Evolutionary conservation across 2,797 vertebrate species (phyloP).

Genomic region (Miichthys miiuy): DNA sequence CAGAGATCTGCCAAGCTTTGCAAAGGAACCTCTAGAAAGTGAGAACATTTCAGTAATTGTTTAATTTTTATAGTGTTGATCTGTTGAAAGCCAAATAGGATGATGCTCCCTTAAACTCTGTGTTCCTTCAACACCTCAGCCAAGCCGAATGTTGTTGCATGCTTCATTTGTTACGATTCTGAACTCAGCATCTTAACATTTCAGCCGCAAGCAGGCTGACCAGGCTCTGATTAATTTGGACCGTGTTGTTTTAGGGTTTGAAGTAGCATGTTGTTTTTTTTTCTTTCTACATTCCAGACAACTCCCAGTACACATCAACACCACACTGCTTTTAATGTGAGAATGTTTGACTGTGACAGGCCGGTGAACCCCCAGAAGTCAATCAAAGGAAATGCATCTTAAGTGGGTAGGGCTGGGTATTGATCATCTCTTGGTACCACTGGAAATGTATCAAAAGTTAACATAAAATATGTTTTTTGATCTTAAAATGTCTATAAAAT

Average conservation of each 20-base stretch:
- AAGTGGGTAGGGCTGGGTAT: neutral
- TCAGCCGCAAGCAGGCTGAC: conserved; percentile 39
- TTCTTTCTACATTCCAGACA: conserved; percentile 22
- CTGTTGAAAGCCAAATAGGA: neutral
- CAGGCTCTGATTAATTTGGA: neutral
- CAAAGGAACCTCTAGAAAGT: neutral
- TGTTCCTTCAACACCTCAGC: neutral
- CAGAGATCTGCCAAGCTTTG: conserved; percentile 7
- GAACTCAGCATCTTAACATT: neutral
- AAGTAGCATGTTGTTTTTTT: neutral
- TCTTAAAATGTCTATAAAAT: neutral
- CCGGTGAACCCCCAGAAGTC: conserved; percentile 25
- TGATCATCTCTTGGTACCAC: neutral
- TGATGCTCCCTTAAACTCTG: neutral
- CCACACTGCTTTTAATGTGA: neutral
- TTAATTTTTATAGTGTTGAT: neutral
- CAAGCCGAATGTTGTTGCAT: neutral
- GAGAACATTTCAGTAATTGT: neutral
- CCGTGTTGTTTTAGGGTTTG: neutral
- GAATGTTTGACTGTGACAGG: conserved; percentile 39
- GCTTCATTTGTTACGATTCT: neutral
- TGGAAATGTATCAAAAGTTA: neutral
- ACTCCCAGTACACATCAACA: neutral
- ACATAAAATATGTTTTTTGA: conserved; percentile 3
- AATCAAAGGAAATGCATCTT: neutral